Percentiles rank a stretch among this genome's conserved stretches.
phyloP scores from a whole-genome alignment of 2,888 invertebrate genomes.

The Eristalinus aeneus region DNA sequence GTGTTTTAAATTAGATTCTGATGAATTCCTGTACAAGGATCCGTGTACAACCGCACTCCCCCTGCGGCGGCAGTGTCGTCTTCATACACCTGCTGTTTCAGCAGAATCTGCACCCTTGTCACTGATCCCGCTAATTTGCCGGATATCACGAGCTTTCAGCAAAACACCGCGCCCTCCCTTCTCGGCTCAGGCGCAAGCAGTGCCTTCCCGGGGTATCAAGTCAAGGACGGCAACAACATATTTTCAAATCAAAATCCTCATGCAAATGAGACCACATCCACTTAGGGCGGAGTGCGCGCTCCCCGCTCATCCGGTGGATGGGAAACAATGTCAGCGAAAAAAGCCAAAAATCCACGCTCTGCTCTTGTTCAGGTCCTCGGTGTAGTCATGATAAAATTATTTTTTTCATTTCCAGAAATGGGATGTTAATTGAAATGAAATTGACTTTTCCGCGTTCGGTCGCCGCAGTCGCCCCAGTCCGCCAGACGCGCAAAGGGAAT shows the following conservation, averaged over 20 bases:
- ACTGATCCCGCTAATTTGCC: neutral
- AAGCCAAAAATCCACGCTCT: neutral
- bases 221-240: neutral
- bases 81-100: neutral
- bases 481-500: neutral
- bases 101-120: neutral
- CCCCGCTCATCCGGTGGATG: neutral
- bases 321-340: neutral
- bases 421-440: constrained; percentile 61
- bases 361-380: neutral
- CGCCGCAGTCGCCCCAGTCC: neutral
- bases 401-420: constrained; percentile 37
- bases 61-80: too few species aligned
- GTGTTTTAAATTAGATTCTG: neutral
- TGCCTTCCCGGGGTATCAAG: neutral
- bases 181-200: too few species aligned
- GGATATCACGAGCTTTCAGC: neutral
- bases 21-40: neutral
- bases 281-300: neutral
- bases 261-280: neutral
- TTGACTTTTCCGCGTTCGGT: constrained; percentile 49
- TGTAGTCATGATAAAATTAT: constrained; percentile 13
- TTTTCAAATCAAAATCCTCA: neutral
- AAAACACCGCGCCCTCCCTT: neutral
- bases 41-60: neutral